A percentile compares a stretch with the other conserved stretches of the same genome.
Conservation (phyloP, 2,113 vertebrate genomes). For the Salminus brasiliensis region DNA sequence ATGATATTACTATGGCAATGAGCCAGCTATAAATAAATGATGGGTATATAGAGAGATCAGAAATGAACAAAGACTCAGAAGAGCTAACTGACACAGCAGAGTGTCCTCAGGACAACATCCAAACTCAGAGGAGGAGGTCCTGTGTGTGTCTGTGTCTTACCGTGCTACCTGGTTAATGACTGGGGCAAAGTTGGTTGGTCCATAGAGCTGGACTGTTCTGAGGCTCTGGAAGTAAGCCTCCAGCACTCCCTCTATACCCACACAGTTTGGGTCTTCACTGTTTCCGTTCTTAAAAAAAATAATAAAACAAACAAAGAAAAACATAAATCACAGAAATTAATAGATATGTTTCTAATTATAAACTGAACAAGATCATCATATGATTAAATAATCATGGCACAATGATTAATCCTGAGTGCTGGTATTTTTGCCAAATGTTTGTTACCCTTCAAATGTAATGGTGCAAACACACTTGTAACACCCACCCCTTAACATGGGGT, state of each 20-base stretch:
- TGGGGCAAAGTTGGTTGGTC: conserved; percentile 86
- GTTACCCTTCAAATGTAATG: no score
- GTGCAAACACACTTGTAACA: no score
- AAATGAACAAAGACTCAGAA: neutral
- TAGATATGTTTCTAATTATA: no score
- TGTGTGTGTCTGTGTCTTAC: conserved; percentile 65
- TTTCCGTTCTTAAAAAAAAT: conserved; percentile 77
- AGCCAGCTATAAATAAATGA: conserved; percentile 26
- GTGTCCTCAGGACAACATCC: neutral
- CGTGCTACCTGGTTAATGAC: conserved; percentile 88
- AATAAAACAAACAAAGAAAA: neutral
- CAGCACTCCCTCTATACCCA: conserved; percentile 83
- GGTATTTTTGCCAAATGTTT: no score
- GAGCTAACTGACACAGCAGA: neutral
- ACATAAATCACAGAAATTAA: no score
- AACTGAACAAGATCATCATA: no score
- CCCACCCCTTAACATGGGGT: no score
- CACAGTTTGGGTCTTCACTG: conserved; percentile 82
- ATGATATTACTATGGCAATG: conserved; percentile 35
- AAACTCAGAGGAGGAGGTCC: neutral
- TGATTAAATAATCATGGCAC: no score
- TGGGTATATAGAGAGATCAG: neutral
- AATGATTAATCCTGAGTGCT: no score
- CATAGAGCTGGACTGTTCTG: conserved; percentile 85
- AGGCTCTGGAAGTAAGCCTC: conserved; percentile 88